Percentiles rank a stretch among this genome's conserved stretches.
These are phyloP conservation scores for Chromobotia macracanthus DNA, from an alignment of 2,797 vertebrate species.

Conservation along the genomic window DNA sequence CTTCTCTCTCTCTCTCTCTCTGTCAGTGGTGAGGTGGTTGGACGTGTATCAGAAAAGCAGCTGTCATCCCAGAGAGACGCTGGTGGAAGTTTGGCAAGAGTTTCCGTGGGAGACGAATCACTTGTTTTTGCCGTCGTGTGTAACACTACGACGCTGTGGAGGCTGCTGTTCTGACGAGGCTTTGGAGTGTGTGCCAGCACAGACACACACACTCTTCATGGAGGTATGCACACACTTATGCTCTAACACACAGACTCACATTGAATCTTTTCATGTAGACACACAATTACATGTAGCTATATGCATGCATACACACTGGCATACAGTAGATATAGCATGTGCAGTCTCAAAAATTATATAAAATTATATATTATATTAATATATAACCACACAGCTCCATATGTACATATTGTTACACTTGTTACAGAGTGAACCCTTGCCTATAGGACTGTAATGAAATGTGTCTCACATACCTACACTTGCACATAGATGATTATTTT, in stretches of 20 bases:
- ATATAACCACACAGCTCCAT: neutral
- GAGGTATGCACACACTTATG: slow-evolving; percentile 74
- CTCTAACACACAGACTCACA: neutral
- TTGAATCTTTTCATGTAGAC: neutral
- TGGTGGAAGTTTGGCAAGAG: slow-evolving; percentile 85
- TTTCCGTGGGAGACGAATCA: slow-evolving; percentile 80
- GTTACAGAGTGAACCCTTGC: too few relatives aligned
- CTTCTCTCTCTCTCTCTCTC: too few relatives aligned
- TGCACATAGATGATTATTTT: neutral
- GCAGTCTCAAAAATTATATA: too few relatives aligned
- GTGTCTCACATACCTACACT: too few relatives aligned
- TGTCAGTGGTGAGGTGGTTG: slow-evolving; percentile 83
- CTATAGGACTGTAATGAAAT: neutral
- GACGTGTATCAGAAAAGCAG: slow-evolving; percentile 86
- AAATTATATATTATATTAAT: too few relatives aligned
- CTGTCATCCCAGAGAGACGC: slow-evolving; percentile 87
- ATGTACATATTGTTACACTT: neutral
- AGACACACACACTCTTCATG: slow-evolving; percentile 83
- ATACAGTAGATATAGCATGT: neutral
- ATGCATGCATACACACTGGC: neutral
- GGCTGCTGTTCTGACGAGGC: slow-evolving; percentile 89
- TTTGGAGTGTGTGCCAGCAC: slow-evolving; percentile 83
- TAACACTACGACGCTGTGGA: slow-evolving; percentile 83
- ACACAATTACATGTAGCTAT: neutral
- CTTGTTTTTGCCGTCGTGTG: slow-evolving; percentile 86